Conservation (phyloP, 2,888 invertebrate species). For the Ptilodon capucinus region DNA sequence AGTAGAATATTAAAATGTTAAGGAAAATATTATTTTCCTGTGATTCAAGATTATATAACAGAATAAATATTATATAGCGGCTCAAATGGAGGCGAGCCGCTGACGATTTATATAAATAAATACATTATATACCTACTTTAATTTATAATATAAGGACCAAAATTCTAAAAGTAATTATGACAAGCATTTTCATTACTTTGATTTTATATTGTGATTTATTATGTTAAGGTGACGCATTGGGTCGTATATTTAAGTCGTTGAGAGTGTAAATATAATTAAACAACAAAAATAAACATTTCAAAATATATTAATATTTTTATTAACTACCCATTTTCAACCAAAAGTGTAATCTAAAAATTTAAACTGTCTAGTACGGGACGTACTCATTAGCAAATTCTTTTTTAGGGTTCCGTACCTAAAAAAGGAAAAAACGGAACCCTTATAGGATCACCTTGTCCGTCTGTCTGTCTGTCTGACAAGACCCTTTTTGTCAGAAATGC, state of each 20-base stretch:
- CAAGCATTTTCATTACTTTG: conserved; percentile 51
- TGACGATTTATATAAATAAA: conserved; percentile 26
- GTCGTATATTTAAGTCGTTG: conserved; percentile 60
- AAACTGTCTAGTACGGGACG: too few species aligned
- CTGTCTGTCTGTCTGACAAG: too few species aligned
- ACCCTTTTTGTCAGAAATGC: too few species aligned
- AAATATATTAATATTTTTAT: conserved; percentile 40
- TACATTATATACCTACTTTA: conserved; percentile 15
- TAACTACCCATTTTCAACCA: neutral
- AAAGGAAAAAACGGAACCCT: too few species aligned
- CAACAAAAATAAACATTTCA: conserved; percentile 66
- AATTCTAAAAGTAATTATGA: conserved; percentile 57
- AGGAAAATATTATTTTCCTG: conserved; percentile 46
- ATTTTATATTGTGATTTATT: conserved; percentile 72
- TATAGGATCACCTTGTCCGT: too few species aligned
- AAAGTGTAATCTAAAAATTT: too few species aligned
- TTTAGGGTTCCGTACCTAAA: too few species aligned
- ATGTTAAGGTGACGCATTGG: conserved; percentile 63
- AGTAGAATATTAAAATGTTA: conserved; percentile 43
- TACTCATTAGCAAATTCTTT: too few species aligned
- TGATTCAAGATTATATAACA: conserved; percentile 33
- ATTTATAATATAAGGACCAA: conserved; percentile 45
- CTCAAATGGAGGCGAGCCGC: conserved; percentile 19
- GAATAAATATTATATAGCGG: conserved; percentile 19
- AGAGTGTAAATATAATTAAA: conserved; percentile 70